These are phyloP conservation scores for Hucho hucho DNA, from an alignment of 2,113 vertebrate genomes.

Conservation along the genomic window DNA sequence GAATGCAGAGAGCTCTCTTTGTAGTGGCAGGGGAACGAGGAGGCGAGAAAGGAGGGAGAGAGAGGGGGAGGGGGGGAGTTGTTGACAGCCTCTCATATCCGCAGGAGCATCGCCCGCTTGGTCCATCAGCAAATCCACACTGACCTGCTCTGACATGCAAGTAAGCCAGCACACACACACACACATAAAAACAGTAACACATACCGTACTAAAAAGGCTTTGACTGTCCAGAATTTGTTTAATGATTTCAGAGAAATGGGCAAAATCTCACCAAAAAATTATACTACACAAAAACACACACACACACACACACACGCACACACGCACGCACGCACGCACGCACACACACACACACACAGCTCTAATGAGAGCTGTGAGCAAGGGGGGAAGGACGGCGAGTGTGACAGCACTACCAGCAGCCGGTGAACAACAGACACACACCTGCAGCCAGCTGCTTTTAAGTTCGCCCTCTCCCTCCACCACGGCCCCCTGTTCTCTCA, in stretches of 20 bases:
- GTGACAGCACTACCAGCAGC: not conserved
- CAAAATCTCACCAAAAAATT: not conserved
- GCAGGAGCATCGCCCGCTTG: not conserved
- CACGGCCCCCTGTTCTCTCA: not conserved
- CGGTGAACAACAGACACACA: constrained; percentile 25
- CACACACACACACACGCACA: not conserved
- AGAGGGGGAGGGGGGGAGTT: not conserved
- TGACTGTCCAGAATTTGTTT: not conserved
- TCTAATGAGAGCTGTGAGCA: not conserved
- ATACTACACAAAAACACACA: not conserved
- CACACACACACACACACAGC: constrained; percentile 28
- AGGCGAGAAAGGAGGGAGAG: not conserved
- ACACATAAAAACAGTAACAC: not conserved
- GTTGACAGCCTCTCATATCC: not conserved
- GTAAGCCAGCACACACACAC: not conserved
- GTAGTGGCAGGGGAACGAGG: not conserved
- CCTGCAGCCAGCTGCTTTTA: constrained; percentile 32
- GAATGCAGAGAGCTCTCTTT: not conserved
- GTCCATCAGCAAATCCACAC: not conserved
- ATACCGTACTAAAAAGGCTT: not conserved
- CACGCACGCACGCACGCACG: constrained; percentile 49
- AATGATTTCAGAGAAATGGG: too few species aligned
- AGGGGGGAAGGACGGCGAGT: too few species aligned
- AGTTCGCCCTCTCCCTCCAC: constrained; percentile 9
- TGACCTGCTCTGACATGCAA: not conserved